phyloP scores from a whole-genome alignment of 2,113 vertebrate species.

The Strix aluco region DNA sequence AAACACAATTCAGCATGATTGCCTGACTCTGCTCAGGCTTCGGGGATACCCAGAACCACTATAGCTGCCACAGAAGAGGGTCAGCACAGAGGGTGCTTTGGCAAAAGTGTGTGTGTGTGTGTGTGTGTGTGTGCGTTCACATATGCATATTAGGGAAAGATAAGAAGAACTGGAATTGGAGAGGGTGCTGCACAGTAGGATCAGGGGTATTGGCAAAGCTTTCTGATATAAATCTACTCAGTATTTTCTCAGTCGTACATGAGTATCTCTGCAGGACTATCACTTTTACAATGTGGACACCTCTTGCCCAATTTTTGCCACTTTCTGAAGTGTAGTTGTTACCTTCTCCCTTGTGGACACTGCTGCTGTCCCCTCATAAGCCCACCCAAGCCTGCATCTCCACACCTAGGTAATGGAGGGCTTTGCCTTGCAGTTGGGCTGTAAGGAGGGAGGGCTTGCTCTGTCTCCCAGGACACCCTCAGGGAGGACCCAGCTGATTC shows the following conservation, averaged over 20 bases:
- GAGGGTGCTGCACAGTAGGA: conserved; percentile 31
- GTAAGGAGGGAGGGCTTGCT: not conserved
- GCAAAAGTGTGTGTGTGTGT: not conserved
- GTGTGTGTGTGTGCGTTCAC: not conserved
- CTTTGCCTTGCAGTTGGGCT: not conserved
- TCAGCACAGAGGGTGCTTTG: conserved; percentile 13
- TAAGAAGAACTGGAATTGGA: conserved; percentile 41
- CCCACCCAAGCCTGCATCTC: not conserved
- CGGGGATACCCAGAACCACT: not conserved
- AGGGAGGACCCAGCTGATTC: not conserved
- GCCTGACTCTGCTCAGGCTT: conserved; percentile 56
- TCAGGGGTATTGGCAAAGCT: conserved; percentile 12
- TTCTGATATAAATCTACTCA: not conserved
- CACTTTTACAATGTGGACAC: not conserved
- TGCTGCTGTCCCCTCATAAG: not conserved
- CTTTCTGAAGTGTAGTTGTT: not conserved
- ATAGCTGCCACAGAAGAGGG: conserved; percentile 28
- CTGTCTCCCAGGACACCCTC: fast-evolving
- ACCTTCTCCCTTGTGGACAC: not conserved
- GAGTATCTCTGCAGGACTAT: not conserved
- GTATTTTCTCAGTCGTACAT: not conserved
- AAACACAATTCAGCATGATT: conserved; percentile 77
- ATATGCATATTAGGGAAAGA: not conserved
- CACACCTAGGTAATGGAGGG: not conserved
- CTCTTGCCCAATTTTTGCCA: not conserved